Evolutionary conservation across 2,888 invertebrate genomes (phyloP), one percentile per base, ranked within the genome.

Genomic region (Heliconius ethilla): DNA sequence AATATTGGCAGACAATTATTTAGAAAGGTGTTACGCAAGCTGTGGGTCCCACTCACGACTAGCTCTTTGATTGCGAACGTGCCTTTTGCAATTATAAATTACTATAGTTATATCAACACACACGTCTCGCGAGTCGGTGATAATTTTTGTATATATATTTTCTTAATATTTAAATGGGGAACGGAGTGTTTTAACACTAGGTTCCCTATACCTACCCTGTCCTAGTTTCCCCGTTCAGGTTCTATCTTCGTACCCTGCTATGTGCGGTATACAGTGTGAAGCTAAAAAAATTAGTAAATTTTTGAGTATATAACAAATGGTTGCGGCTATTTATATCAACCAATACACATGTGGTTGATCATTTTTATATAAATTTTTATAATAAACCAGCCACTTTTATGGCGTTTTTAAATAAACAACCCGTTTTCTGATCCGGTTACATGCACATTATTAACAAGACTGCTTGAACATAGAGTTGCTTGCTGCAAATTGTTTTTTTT

Each of bases 71-170:
- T 81, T 81, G 81, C 79, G 74, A 77, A 74, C 79, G 72, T 78
- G 80, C 75, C 81, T 83, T 83, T 83, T 85, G 84, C 84, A 85
- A 85, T 83, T 83, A 83, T 82, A 78, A 81, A 79, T 82, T 79
- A 81, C 80, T 81, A 82, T 77, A 81, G 75, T 72, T 25, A 59
- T 59, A 72, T 55, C 82, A 80, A 81, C 83, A 83, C 82, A 79
- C 78, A 81, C 78, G 82, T 83, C 75, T 77, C 51, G 75, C 67
- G 37, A 74, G 70, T 63, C 37, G 11, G 3, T 51, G 3, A 51
- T 51, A 0, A 22, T 51, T 22, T 22, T 51, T 51, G n/a, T n/a
- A 51, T 51, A 51, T 51, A 51, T 51, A 1, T 51, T 51, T 51
- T 40, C 40, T 11, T 40, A 33, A 33, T 33, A 33, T 33, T 33